Evolutionary conservation across 1,140 invertebrate genomes (phyloP), one percentile per base, ranked within the genome.

Genomic region (Zaprionus taronus): DNA sequence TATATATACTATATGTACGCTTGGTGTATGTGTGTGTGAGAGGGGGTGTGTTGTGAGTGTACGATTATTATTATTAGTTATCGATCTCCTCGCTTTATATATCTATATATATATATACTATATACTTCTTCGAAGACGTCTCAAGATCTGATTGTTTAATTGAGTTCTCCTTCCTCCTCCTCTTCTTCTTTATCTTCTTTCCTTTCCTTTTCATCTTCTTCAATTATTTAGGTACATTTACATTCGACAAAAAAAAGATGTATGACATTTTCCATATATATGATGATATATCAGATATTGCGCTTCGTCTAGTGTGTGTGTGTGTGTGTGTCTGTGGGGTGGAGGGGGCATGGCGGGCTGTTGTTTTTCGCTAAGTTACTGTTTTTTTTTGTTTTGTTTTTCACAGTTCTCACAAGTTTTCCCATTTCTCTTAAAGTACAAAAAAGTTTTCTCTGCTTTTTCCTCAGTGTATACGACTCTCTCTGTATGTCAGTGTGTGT

Each of bases 171-270:
- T 17, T 47, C 57, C 41, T 62, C 24, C 34, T 20, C 51, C 36
- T 36, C n/a, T 9, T 47, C 41, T 7, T n/a, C 7, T 36, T 64
- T 31, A 1, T 20, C 15, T 38, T 53, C 38, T 6, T 44, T 28
- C 6, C 22, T 41, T 44, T 49, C 15, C 1, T 61, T 28, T 15
- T 34, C 7, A 7, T 57, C n/a, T 34, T 57, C 57, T 22, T 58
- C 31, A 49, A 44, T 71, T 63, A n/a, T 57, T 61, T 60, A 76
- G 73, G 73, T 76, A 76, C 73, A 65, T 76, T 76, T 71, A 76
- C 68, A 60, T 60, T 67, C 22, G 38, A 61, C 5, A 44, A 44
- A 36, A 58, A 51, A 34, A 51, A 63, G 28, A 34, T 2, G 24
- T 14, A 15, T 15, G 15, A n/a, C 36, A 41, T 60, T 24, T 60